Conservation (phyloP, 1,140 invertebrate genomes). For the Drosophila azteca region DNA sequence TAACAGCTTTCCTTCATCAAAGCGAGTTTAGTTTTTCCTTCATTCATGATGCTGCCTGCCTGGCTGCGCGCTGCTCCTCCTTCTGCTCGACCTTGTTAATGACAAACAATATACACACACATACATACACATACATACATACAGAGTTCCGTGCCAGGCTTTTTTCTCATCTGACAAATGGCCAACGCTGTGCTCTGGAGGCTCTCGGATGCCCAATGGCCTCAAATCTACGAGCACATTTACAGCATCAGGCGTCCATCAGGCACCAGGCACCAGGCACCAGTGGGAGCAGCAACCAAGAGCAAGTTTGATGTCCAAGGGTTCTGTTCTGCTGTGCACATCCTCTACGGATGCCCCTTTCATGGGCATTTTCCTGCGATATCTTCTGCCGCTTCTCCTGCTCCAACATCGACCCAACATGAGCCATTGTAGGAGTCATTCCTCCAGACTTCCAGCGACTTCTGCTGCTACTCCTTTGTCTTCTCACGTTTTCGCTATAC, state of each 20-base stretch:
- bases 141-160: slow-evolving; percentile 50
- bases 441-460: too few relatives aligned
- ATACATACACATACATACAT: slow-evolving; percentile 64
- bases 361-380: not conserved
- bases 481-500: too few relatives aligned
- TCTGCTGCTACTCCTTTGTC: too few relatives aligned
- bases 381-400: not conserved
- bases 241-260: slow-evolving; percentile 57
- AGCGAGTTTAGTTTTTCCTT: slow-evolving; percentile 62
- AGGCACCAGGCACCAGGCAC: slow-evolving; percentile 13
- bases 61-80: not conserved
- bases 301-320: not conserved
- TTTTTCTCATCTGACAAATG: slow-evolving; percentile 67
- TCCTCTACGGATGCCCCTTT: too few relatives aligned
- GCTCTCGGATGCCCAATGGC: not conserved
- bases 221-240: slow-evolving; percentile 47
- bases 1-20: slow-evolving; percentile 69
- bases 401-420: too few relatives aligned
- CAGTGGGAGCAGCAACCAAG: not conserved
- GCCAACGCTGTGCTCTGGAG: slow-evolving; percentile 32
- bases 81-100: slow-evolving; percentile 69
- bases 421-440: too few relatives aligned
- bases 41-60: slow-evolving; percentile 9
- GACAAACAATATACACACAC: slow-evolving; percentile 80
- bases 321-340: too few relatives aligned